These are phyloP conservation scores for Rhinoptilus africanus DNA, from an alignment of 2,113 vertebrate species.

Conservation along the genomic window DNA sequence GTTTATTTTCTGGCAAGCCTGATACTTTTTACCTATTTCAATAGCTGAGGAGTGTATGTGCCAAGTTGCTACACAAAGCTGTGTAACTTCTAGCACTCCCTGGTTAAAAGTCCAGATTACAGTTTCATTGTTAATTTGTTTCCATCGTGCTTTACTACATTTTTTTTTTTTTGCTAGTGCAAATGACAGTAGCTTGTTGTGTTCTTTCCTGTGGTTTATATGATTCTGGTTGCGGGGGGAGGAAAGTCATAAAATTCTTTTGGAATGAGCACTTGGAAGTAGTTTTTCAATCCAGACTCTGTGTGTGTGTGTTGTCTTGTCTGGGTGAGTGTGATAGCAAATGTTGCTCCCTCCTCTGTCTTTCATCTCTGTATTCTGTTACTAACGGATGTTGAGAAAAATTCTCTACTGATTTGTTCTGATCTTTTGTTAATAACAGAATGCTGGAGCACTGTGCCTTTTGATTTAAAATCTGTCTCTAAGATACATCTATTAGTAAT, in stretches of 20 bases:
- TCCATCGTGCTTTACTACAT: not conserved
- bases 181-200: conserved; percentile 9
- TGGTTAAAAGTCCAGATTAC: not conserved
- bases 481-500: conserved; percentile 46
- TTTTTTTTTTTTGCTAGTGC: not conserved
- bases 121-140: not conserved
- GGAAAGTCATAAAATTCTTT: conserved; percentile 7
- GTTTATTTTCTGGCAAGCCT: not conserved
- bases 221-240: not conserved
- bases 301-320: not conserved
- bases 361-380: not conserved
- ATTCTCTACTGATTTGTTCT: not conserved
- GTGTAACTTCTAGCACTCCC: not conserved
- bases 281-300: not conserved
- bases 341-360: not conserved
- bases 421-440: conserved; percentile 2
- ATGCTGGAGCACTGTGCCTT: not conserved
- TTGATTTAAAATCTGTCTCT: conserved; percentile 28
- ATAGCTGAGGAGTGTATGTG: not conserved
- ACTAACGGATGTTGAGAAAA: not conserved
- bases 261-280: not conserved
- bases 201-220: conserved; percentile 4
- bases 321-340: not conserved
- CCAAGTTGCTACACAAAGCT: not conserved
- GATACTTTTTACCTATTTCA: not conserved